These are phyloP conservation scores for Datnioides undecimradiatus DNA, from an alignment of 2,113 vertebrate species.

Conservation along the genomic window DNA sequence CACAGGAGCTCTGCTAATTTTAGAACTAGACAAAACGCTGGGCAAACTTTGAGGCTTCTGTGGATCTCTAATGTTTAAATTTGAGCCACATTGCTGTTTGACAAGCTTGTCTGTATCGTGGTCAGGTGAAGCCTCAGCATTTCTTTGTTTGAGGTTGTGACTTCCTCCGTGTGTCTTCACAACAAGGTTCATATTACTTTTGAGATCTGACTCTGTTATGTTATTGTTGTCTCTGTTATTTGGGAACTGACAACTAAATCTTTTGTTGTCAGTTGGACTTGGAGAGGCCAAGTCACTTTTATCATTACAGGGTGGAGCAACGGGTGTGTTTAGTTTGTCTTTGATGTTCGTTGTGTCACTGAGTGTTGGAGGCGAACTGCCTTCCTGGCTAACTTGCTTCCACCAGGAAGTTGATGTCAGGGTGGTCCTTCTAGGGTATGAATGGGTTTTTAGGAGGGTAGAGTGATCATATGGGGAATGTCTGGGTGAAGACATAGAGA, in stretches of 20 bases:
- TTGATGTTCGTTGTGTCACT: slow-evolving; percentile 24
- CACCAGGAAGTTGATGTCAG: slow-evolving; percentile 67
- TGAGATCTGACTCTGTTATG: slow-evolving; percentile 36
- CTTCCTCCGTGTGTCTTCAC: slow-evolving; percentile 42
- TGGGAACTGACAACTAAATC: slow-evolving; percentile 27
- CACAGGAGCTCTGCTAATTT: slow-evolving; percentile 51
- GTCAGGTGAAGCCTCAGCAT: slow-evolving; percentile 33
- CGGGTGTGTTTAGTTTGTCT: slow-evolving; percentile 32
- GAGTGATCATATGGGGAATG: slow-evolving; percentile 36
- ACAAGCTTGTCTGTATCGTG: slow-evolving; percentile 21
- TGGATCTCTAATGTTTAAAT: slow-evolving; percentile 52
- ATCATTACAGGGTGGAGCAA: slow-evolving; percentile 29
- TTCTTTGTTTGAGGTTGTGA: slow-evolving; percentile 26
- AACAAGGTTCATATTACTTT: slow-evolving; percentile 47
- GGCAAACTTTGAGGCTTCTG: slow-evolving; percentile 51
- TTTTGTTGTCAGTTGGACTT: slow-evolving; percentile 46
- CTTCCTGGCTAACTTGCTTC: slow-evolving; percentile 66
- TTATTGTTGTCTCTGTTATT: slow-evolving; percentile 49
- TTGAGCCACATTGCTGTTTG: slow-evolving; percentile 34
- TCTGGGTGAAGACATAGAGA: slow-evolving; percentile 22
- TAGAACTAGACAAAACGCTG: slow-evolving; percentile 37
- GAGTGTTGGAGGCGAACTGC: slow-evolving; percentile 4
- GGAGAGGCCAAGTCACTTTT: slow-evolving; percentile 15
- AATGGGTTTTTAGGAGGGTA: slow-evolving; percentile 22
- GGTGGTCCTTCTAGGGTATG: slow-evolving; percentile 57